A percentile compares a stretch with the other conserved stretches of the same genome.
These are phyloP conservation scores for Plestiodon gilberti DNA, from an alignment of 2,113 vertebrate genomes.

Conservation along the genomic window DNA sequence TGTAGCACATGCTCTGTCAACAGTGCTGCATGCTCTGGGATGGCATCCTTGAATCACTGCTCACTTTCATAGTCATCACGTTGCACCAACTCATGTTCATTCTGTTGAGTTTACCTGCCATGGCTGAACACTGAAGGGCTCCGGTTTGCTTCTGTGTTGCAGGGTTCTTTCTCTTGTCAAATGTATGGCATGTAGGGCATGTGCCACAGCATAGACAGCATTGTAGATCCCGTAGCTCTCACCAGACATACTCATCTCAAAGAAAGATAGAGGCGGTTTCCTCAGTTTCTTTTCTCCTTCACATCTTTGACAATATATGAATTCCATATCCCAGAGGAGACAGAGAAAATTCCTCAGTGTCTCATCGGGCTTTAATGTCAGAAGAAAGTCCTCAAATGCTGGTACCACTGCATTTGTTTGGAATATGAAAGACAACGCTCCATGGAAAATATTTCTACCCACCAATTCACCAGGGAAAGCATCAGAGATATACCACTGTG, in stretches of 20 bases:
- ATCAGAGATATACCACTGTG: background rate
- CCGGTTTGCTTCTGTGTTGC: too few relatives aligned
- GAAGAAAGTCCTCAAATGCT: background rate
- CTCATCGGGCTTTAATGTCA: background rate
- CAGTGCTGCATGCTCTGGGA: too few relatives aligned
- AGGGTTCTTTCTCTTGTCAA: too few relatives aligned
- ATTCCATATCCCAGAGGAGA: background rate
- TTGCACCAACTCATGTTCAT: too few relatives aligned
- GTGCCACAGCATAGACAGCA: background rate
- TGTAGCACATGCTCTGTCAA: too few relatives aligned
- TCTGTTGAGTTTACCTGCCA: too few relatives aligned
- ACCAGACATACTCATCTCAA: background rate
- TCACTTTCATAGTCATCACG: too few relatives aligned
- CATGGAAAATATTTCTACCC: background rate
- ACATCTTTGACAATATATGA: background rate
- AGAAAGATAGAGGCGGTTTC: background rate
- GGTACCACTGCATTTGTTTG: background rate
- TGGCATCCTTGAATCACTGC: too few relatives aligned
- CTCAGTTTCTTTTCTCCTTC: background rate
- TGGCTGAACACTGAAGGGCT: too few relatives aligned
- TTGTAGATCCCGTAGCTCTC: background rate
- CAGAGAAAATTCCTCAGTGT: background rate
- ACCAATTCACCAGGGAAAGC: rapidly evolving
- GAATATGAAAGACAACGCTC: background rate
- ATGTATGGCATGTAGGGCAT: too few relatives aligned